These are phyloP conservation scores for Myotis daubentonii DNA, from an alignment of 2,797 vertebrate species.

Conservation along the genomic window DNA sequence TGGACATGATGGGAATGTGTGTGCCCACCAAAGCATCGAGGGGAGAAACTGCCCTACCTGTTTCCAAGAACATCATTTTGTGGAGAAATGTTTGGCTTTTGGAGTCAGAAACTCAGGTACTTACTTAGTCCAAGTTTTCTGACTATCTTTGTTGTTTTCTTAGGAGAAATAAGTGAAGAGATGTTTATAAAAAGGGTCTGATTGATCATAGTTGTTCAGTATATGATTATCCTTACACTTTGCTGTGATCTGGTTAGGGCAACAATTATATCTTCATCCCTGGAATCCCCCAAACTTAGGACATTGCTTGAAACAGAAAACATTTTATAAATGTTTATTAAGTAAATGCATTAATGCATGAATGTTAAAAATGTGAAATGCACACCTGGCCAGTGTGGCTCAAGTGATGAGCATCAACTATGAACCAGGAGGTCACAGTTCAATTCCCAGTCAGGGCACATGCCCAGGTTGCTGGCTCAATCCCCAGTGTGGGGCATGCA, in stretches of 20 bases:
- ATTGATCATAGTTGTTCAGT: background rate
- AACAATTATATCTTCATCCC: background rate
- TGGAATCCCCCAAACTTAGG: background rate
- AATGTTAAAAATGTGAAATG: background rate
- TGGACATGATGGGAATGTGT: background rate
- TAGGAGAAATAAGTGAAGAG: background rate
- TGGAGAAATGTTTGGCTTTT: background rate
- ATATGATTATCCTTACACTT: background rate
- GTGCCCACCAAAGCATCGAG: background rate
- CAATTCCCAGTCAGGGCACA: too few relatives aligned
- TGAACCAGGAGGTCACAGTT: too few relatives aligned
- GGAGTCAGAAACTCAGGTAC: background rate
- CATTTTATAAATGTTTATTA: background rate
- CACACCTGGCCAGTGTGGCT: too few relatives aligned
- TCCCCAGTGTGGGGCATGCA: too few relatives aligned
- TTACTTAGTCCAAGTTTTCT: background rate
- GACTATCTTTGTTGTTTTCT: background rate
- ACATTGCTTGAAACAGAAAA: background rate
- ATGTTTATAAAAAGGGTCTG: background rate
- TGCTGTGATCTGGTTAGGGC: background rate
- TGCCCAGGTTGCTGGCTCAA: too few relatives aligned
- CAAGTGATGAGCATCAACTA: too few relatives aligned
- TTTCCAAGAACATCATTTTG: background rate
- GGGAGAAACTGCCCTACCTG: background rate
- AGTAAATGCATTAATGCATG: background rate